Base-by-base conservation (phyloP, 2,113 vertebrate species). In the Mastomys coucha region DNA sequence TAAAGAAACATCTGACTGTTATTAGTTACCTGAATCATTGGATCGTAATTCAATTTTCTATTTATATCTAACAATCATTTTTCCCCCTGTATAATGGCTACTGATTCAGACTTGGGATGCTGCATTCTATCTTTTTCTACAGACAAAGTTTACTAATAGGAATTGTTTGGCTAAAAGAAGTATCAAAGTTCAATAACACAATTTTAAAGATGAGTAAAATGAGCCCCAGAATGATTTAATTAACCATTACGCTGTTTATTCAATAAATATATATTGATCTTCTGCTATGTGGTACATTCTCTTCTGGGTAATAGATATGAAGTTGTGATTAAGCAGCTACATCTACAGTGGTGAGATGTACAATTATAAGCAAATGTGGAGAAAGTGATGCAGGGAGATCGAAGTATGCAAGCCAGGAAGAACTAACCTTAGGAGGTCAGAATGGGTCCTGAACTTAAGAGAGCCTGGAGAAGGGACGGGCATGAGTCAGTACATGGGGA, bases 131-230 rank as follows among this genome's bases (percentile, higher is more conserved):
- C 53, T 94, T 96, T 89, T 22, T 89, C 92, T 89, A 82, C 69
- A 89, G 75, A 88, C 36, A 51, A 95, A 88, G 45, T 86, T 92
- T 88, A 81, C 81, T 81, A 88, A 73, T 33, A 90, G 31, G 75
- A 96, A 80, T 72, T 75, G 58, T 56, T 58, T 91, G 28, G 45
- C 14, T 87, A 67, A 78, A 92, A 94, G 60, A 49, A 88, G 91
- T 82, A 45, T 89, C 81, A 58, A 93, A 93, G 42, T 73, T 96
- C 87, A 96, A 76, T 82, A 86, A 13, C 10, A 2, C 5, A 56
- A 69, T 82, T 94, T 97, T 89, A 92, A 95, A 93, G 53, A 92
- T 89, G 88, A 95, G 36, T 36, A 51, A 94, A 97, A 86, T 72
- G 42, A 91, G 17, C 26, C 53, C 12, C 26, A 60, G 58, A 78